Conservation (phyloP, 2,113 vertebrate species). For the Pampusana beccarii region DNA sequence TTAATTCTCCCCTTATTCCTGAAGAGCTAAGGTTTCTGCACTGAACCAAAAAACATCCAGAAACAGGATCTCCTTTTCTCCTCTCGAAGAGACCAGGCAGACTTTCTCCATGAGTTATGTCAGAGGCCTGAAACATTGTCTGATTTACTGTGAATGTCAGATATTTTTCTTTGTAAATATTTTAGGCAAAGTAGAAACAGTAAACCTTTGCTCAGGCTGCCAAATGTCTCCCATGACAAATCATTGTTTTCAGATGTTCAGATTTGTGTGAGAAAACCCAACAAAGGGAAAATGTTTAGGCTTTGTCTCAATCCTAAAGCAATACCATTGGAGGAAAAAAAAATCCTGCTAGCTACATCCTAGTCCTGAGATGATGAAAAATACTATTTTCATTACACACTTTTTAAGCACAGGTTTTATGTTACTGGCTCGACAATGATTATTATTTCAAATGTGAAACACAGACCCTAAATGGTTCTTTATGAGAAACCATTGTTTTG, state of each 20-base stretch:
- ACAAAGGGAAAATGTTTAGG: conserved; percentile 43
- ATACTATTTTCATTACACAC: conserved; percentile 12
- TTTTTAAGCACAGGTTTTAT: conserved; percentile 57
- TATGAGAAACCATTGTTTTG: conserved; percentile 55
- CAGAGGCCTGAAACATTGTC: conserved; percentile 8
- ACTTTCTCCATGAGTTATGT: neutral
- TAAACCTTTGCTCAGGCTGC: conserved; percentile 44
- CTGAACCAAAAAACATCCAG: neutral
- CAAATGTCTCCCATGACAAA: conserved; percentile 54
- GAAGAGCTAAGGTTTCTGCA: neutral
- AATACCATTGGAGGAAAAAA: neutral
- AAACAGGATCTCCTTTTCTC: neutral
- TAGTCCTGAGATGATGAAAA: conserved; percentile 19
- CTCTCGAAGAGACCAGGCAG: neutral
- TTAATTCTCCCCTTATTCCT: neutral
- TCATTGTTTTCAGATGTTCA: conserved; percentile 64
- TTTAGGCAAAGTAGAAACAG: conserved; percentile 49
- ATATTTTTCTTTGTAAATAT: conserved; percentile 49
- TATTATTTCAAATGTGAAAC: conserved; percentile 54
- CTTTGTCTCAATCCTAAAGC: conserved; percentile 39
- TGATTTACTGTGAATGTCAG: conserved; percentile 30
- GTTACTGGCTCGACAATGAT: conserved; percentile 38
- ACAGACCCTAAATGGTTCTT: conserved; percentile 27
- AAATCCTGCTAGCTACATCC: neutral
- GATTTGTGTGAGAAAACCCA: conserved; percentile 51